phyloP scores from a whole-genome alignment of 1,140 invertebrate genomes.

The Thaumatotibia leucotreta region DNA sequence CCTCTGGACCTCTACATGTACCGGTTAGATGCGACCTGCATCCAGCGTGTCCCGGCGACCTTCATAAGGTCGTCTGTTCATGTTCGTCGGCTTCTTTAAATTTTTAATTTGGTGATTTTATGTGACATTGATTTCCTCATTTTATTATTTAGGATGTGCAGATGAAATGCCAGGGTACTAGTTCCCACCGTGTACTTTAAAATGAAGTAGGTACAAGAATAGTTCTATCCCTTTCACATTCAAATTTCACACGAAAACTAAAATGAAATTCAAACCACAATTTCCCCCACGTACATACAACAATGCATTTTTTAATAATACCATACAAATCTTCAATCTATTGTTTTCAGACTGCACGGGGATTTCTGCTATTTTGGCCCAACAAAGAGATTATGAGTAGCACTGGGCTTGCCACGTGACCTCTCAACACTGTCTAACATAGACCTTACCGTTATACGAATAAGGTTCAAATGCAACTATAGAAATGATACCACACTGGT shows the following conservation, averaged over 20 bases:
- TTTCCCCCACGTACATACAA: neutral
- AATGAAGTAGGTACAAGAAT: neutral
- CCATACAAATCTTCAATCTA: constrained; percentile 35
- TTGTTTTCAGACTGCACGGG: constrained; percentile 40
- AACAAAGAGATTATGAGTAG: constrained; percentile 46
- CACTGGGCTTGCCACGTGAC: constrained; percentile 50
- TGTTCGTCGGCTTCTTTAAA: no score
- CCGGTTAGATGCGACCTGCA: no score
- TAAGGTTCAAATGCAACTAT: neutral
- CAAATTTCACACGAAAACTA: neutral
- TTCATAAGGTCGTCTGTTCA: no score
- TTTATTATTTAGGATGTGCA: no score
- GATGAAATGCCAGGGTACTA: no score
- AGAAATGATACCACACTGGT: no score
- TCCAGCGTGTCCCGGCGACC: no score
- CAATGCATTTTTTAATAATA: constrained; percentile 27
- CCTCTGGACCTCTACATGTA: no score
- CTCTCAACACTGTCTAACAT: constrained; percentile 21
- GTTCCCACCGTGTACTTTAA: no score
- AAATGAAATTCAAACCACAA: neutral
- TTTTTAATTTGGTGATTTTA: no score
- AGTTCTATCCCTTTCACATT: neutral
- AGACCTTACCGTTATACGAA: neutral
- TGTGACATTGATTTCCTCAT: no score
- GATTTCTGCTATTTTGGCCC: constrained; percentile 58